Percentiles rank a stretch among this genome's conserved stretches.
phyloP scores from a whole-genome alignment of 2,888 invertebrate genomes.

The Colostygia pectinataria region DNA sequence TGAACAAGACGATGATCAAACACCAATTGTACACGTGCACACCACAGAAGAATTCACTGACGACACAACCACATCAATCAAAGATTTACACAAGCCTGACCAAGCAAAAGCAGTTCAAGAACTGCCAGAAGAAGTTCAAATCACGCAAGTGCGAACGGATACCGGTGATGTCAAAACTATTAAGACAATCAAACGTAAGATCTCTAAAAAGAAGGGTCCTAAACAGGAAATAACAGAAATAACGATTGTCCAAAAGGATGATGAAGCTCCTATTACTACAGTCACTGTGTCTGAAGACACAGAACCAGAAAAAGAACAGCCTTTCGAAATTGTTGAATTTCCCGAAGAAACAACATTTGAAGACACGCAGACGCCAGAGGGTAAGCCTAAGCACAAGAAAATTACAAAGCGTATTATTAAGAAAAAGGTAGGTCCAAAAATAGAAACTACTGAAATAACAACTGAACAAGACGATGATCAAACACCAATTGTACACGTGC shows the following conservation, averaged over 20 bases:
- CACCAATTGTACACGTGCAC: constrained; percentile 62
- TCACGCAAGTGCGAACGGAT: constrained; percentile 41
- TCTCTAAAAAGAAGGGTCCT: constrained; percentile 45
- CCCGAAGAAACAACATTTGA: constrained; percentile 52
- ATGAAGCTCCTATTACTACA: constrained; percentile 29
- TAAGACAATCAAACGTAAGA: constrained; percentile 43
- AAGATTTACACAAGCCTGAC: constrained; percentile 20
- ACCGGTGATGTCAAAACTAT: constrained; percentile 39
- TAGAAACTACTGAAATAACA: constrained; percentile 40
- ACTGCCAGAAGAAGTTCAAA: constrained; percentile 32
- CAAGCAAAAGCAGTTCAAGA: constrained; percentile 33
- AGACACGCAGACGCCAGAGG: constrained; percentile 48
- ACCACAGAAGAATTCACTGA: constrained; percentile 53
- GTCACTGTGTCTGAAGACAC: constrained; percentile 46
- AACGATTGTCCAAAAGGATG: constrained; percentile 34
- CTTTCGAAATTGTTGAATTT: constrained; percentile 46
- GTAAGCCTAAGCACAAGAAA: constrained; percentile 42
- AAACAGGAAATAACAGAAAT: constrained; percentile 42
- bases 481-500: constrained; percentile 26
- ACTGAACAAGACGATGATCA: constrained; percentile 36
- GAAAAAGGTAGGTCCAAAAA: constrained; percentile 41
- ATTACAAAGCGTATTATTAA: constrained; percentile 21
- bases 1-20: constrained; percentile 46
- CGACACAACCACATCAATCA: constrained; percentile 38
- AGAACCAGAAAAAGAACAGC: constrained; percentile 17